Evolutionary conservation across 2,797 vertebrate species (phyloP).

Genomic region (Mormyrops attenuatus): DNA sequence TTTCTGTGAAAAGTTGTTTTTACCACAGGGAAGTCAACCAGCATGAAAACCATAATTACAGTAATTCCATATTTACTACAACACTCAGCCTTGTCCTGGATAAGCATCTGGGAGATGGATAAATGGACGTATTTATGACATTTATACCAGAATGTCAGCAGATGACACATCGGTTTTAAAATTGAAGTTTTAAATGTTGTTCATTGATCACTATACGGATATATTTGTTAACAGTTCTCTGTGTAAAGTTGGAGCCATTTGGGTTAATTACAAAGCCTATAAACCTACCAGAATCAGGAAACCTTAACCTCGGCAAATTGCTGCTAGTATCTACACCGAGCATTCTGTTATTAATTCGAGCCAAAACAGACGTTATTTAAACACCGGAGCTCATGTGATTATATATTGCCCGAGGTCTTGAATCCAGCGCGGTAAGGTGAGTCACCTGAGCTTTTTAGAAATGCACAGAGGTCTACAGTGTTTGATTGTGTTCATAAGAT

Average conservation of each 20-base stretch:
- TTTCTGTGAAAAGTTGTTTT: not conserved
- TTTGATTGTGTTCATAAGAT: conserved; percentile 31
- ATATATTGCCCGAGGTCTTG: conserved; percentile 39
- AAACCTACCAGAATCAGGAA: conserved; percentile 24
- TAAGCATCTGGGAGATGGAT: not conserved
- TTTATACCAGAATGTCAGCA: not conserved
- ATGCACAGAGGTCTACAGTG: conserved; percentile 55
- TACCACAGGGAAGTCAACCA: not conserved
- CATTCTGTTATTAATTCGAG: conserved; percentile 18
- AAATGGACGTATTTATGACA: not conserved
- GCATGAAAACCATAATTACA: not conserved
- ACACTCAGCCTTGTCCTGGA: not conserved
- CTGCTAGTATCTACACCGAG: conserved; percentile 20
- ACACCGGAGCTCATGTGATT: conserved; percentile 27
- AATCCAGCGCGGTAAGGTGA: conserved; percentile 27
- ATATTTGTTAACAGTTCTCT: conserved; percentile 29
- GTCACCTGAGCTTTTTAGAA: conserved; percentile 43
- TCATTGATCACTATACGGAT: not conserved
- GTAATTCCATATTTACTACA: not conserved
- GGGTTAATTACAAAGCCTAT: conserved; percentile 49
- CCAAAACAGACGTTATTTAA: conserved; percentile 21
- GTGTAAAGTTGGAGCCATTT: conserved; percentile 50
- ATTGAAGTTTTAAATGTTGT: not conserved
- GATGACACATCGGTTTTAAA: not conserved
- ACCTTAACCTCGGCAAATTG: conserved; percentile 24